phyloP scores from a whole-genome alignment of 2,888 invertebrate genomes.

The Drosophila melanosoma region DNA sequence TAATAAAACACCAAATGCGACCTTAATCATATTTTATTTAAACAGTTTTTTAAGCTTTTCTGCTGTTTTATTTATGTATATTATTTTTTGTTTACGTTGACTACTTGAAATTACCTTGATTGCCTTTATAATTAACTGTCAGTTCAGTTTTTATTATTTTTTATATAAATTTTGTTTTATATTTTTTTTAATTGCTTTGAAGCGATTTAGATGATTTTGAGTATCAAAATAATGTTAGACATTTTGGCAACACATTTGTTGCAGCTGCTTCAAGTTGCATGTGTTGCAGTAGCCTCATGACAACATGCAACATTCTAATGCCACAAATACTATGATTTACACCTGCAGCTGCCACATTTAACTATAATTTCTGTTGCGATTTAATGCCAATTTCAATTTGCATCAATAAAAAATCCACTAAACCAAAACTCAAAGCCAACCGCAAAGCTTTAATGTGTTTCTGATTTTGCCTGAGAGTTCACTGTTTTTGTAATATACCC shows the following conservation, averaged over 20 bases:
- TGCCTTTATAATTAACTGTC: conserved; percentile 68
- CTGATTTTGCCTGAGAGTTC: neutral
- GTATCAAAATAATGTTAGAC: neutral
- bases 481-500: conserved; percentile 20
- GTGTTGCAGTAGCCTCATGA: neutral
- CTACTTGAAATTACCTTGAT: conserved; percentile 72
- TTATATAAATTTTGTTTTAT: conserved; percentile 6
- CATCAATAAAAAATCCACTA: conserved; percentile 54
- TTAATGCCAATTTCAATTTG: conserved; percentile 63
- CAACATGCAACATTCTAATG: conserved; percentile 33
- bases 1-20: conserved; percentile 34
- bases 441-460: conserved; percentile 26
- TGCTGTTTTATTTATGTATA: neutral
- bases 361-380: conserved; percentile 17
- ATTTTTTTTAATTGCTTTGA: conserved; percentile 4
- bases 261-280: conserved; percentile 11
- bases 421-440: conserved; percentile 40
- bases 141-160: conserved; percentile 32
- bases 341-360: conserved; percentile 41
- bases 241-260: conserved; percentile 11
- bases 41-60: conserved; percentile 30
- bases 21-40: conserved; percentile 63
- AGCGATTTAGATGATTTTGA: conserved; percentile 23
- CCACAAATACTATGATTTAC: conserved; percentile 17
- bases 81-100: conserved; percentile 31